Evolutionary conservation across 2,888 invertebrate genomes (phyloP).

Genomic region (Phragmatobia fuliginosa): DNA sequence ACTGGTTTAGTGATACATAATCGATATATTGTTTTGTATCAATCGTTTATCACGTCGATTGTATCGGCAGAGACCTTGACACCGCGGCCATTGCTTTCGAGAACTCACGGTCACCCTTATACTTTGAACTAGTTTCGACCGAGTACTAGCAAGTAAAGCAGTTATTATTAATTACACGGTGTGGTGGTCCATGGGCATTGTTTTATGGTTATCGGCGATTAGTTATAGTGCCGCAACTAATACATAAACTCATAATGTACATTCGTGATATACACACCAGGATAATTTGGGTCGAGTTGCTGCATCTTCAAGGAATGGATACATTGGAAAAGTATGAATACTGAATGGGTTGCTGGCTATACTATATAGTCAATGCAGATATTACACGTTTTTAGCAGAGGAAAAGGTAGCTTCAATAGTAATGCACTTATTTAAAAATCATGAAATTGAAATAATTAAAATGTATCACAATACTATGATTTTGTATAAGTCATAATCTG

Average conservation of each 20-base stretch:
- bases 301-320: neutral
- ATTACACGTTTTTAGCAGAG: neutral
- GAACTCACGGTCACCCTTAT: conserved; percentile 69
- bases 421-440: too few species aligned
- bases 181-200: conserved; percentile 38
- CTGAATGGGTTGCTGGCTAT: too few species aligned
- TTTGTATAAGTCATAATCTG: neutral
- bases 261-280: too few species aligned
- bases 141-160: conserved; percentile 49
- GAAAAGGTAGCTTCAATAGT: neutral
- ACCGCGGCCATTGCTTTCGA: conserved; percentile 69
- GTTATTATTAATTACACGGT: conserved; percentile 48
- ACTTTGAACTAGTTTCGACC: conserved; percentile 57
- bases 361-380: too few species aligned
- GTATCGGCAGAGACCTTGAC: conserved; percentile 69
- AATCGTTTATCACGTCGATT: conserved; percentile 53
- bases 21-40: conserved; percentile 48
- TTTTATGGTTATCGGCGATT: conserved; percentile 42
- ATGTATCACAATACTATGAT: too few species aligned
- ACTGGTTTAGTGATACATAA: conserved; percentile 33
- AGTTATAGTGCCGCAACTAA: conserved; percentile 24
- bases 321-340: neutral
- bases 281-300: neutral
- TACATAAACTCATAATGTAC: conserved; percentile 24
- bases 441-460: too few species aligned